These are phyloP conservation scores for Watsonalla binaria DNA, from an alignment of 2,888 invertebrate genomes.

Conservation along the genomic window DNA sequence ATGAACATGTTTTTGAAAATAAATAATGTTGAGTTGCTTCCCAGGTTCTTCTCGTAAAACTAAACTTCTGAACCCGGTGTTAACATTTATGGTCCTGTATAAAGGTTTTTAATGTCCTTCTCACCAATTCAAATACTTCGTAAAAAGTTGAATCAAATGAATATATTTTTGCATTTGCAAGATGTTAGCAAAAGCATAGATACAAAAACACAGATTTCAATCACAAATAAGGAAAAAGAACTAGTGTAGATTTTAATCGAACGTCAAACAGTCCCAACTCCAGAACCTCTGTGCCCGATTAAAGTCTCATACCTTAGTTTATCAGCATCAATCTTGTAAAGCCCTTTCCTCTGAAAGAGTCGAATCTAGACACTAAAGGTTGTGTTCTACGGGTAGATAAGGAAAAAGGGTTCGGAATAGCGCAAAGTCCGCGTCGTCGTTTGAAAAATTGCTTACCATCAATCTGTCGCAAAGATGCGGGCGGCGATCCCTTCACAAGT, in stretches of 20 bases:
- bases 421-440: conserved; percentile 18
- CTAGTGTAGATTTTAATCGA: background rate
- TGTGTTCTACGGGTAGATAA: conserved; percentile 32
- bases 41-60: too few relatives aligned
- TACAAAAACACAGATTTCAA: too few relatives aligned
- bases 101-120: too few relatives aligned
- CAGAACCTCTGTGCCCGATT: background rate
- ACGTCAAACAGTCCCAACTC: background rate
- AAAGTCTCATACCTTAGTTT: conserved; percentile 8
- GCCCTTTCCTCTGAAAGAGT: conserved; percentile 23
- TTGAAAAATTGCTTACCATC: conserved; percentile 46
- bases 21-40: too few relatives aligned
- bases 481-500: conserved; percentile 42
- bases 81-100: too few relatives aligned
- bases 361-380: conserved; percentile 20
- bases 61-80: too few relatives aligned
- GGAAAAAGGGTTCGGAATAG: conserved; percentile 25
- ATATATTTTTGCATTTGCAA: too few relatives aligned
- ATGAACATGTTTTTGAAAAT: too few relatives aligned
- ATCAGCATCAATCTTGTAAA: conserved; percentile 26
- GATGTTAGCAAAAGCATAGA: too few relatives aligned
- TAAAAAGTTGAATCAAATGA: too few relatives aligned
- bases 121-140: too few relatives aligned
- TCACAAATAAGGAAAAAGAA: too few relatives aligned
- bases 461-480: conserved; percentile 43